Evolutionary conservation across 2,797 vertebrate species (phyloP).

Genomic region (Epinephelus coioides): DNA sequence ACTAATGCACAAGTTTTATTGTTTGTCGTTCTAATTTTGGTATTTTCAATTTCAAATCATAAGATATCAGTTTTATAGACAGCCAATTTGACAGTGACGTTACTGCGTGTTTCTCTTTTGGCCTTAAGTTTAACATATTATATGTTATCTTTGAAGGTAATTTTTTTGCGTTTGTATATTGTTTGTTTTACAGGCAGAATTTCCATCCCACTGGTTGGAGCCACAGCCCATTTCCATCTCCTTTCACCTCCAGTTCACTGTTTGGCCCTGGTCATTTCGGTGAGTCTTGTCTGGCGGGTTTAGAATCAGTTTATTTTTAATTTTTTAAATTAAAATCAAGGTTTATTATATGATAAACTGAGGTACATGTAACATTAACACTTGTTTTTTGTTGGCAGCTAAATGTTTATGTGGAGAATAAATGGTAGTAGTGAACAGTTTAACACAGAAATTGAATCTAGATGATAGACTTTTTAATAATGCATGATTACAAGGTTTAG

Average conservation of each 20-base stretch:
- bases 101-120: not conserved
- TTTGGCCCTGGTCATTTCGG: slow-evolving; percentile 89
- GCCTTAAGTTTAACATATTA: not conserved
- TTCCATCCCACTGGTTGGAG: slow-evolving; percentile 67
- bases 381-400: not conserved
- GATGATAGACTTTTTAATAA: not conserved
- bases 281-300: slow-evolving; percentile 79
- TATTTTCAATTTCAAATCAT: no score
- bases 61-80: no score
- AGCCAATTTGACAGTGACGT: no score
- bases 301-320: not conserved
- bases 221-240: slow-evolving; percentile 78
- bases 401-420: not conserved
- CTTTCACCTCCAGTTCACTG: slow-evolving; percentile 82
- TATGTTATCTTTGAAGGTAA: not conserved
- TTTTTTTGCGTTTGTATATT: not conserved
- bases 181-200: slow-evolving; percentile 58
- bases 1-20: no score
- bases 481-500: not conserved
- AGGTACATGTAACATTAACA: not conserved
- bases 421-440: not conserved
- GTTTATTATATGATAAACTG: not conserved
- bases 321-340: not conserved
- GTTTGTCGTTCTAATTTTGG: no score
- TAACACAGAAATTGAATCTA: not conserved